Evolutionary conservation across 1,140 invertebrate genomes (phyloP), one percentile per base, ranked within the genome.

Genomic region (Drosophila biarmipes): DNA sequence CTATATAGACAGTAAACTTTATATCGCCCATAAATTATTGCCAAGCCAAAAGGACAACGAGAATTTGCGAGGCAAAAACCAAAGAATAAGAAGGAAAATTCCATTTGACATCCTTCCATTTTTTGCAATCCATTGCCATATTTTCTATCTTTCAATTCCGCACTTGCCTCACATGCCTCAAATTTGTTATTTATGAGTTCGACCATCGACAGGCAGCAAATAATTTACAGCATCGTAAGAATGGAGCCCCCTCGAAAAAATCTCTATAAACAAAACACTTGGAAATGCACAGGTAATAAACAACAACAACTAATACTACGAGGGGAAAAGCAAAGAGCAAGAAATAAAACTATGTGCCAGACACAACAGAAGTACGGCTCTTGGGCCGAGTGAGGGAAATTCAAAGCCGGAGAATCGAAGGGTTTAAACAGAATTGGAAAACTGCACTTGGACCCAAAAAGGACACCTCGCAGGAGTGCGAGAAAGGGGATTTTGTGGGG

Each of bases 181-280:
- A 34, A 29, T 72, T 66, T 74, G 71, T 79, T 85, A 80, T 85
- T 85, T 80, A 85, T 80, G 67, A 72, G 54, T 68, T 57, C 34
- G 63, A 45, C 57, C 57, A 78, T 78, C 68, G 79, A 63, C 73
- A 53, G 78, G 21, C 58, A 72, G 42, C 54, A 68, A 82, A 82
- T 81, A 82, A 78, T 81, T 74, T 64, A 66, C 45, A 68, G 45
- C 79, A 74, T 78, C 68, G 73, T 82, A 73, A 56, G 76, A 76
- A 73, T 14, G 37, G 37, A 45, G 43, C 6, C n/a, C 43, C 14
- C 11, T 31, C 40, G 31, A 14, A 17, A 14, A 12, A 34, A 34
- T 27, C 43, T 48, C 62, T 48, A 73, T 86, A 86, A 82, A 86
- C 82, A 87, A 81, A 86, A 72, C 78, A 86, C 82, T 86, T 80